A percentile compares a stretch with the other conserved stretches of the same genome.
phyloP scores from a whole-genome alignment of 1,140 invertebrate species.

The Apocrypta bakeri region DNA sequence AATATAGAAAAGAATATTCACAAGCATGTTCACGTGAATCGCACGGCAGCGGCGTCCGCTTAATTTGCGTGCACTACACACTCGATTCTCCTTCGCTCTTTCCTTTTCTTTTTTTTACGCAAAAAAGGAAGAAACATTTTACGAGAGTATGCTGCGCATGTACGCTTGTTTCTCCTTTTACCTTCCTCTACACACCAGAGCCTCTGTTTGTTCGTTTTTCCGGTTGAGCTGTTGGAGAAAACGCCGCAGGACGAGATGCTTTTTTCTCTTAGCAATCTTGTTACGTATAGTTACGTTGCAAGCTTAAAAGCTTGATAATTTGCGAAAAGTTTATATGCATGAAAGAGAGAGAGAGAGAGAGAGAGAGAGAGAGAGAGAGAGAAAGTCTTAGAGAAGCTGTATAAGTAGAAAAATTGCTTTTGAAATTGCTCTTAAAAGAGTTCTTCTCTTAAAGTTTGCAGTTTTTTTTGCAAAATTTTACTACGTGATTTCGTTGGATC shows the following conservation, averaged over 20 bases:
- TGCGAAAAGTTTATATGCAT: neutral
- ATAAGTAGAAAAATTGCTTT: neutral
- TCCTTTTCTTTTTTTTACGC: neutral
- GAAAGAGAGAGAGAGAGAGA: no score
- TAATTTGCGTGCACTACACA: constrained; percentile 3
- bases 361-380: no score
- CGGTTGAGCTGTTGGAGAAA: neutral
- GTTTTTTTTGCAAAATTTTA: no score
- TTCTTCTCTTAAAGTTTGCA: neutral
- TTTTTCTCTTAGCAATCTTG: neutral
- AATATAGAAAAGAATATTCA: neutral
- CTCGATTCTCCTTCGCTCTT: neutral
- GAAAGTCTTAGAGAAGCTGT: neutral
- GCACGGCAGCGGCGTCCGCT: neutral
- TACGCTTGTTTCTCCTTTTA: neutral
- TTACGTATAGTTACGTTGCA: neutral
- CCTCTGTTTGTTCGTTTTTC: neutral
- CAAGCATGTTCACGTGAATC: neutral
- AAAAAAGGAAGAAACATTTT: neutral
- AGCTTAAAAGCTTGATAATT: constrained; percentile 16
- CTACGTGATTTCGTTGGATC: no score
- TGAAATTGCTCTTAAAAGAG: neutral
- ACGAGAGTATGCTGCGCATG: neutral
- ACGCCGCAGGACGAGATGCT: neutral
- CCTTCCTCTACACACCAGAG: neutral